Evolutionary conservation across 2,113 vertebrate genomes (phyloP), one percentile per base, ranked within the genome.

Genomic region (Chionomys nivalis): DNA sequence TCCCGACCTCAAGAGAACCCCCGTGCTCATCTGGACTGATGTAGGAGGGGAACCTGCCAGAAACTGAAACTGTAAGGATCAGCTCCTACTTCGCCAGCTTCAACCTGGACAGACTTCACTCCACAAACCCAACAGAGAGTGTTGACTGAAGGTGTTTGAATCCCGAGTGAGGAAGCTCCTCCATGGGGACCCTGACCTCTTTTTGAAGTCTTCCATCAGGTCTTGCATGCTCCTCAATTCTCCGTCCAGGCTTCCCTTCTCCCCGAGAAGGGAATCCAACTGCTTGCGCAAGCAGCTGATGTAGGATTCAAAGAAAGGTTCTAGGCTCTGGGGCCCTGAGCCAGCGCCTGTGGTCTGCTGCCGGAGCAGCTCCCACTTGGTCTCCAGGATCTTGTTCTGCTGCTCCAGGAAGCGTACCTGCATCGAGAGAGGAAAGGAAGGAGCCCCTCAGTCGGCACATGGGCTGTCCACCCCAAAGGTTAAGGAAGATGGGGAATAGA

Each of bases 121-220:
- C 72, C 24, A 12, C 47, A 81, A 92, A 44, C 52, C 31, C 13
- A 70, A 19, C 72, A 10, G 42, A 66, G 72, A 82, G n/a, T 78
- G n/a, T 0, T 92, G 76, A 77, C 79, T 55, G 13, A 92, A 95
- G 65, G 21, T 9, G 55, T 58, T 39, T 28, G 68, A 94, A 94
- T 44, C 47, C 28, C 68, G 42, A 44, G 11, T 28, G 49, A 82
- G 63, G 21, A 19, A 10, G 39, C 23, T 47, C 36, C 76, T n/a
- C 55, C 0, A 0, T 1, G 7, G 44, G 82, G 82, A 39, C 23
- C 24, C 92, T 94, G 81, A 99, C 99, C 99, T 99, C 68, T 11
- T 98, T 98, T 99, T 99, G 98, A 99, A 99, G 98, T 99, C 99
- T 96, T 99, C 99, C 87, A 99, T 98, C 23, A 98, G 72, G 77